Percentiles rank a stretch among this genome's conserved stretches.
Conservation (phyloP, 2,113 vertebrate genomes). For the Sialia sialis region DNA sequence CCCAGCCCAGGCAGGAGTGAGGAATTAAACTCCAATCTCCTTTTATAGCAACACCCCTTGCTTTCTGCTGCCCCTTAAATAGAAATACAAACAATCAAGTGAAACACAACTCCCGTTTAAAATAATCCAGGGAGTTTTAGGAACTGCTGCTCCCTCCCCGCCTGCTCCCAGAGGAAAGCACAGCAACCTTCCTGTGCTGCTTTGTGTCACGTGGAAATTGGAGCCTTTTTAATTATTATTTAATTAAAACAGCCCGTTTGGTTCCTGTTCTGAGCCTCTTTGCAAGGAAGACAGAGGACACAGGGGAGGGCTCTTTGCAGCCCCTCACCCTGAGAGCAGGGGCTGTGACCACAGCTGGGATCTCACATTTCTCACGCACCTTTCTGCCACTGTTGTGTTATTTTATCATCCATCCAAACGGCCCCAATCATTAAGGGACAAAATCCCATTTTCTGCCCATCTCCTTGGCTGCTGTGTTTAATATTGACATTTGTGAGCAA, state of each 20-base stretch:
- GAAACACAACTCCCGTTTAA: neutral
- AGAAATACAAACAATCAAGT: conserved; percentile 31
- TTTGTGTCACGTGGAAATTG: neutral
- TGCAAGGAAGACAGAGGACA: neutral
- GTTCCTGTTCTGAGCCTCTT: neutral
- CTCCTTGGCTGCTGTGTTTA: neutral
- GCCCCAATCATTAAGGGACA: neutral
- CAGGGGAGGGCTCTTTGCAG: neutral
- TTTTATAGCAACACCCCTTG: conserved; percentile 28
- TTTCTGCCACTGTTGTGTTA: neutral
- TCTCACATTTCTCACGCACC: neutral
- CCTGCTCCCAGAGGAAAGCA: neutral
- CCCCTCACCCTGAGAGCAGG: neutral
- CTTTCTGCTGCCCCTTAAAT: conserved; percentile 21
- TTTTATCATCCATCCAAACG: neutral
- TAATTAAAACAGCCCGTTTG: neutral
- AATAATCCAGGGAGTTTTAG: conserved; percentile 3
- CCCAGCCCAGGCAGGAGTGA: neutral
- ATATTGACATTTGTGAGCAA: neutral
- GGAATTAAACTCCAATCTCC: neutral
- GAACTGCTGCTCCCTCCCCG: neutral
- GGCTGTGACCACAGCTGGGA: neutral
- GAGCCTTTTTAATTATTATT: neutral
- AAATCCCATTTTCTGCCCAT: neutral
- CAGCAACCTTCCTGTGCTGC: neutral